phyloP scores from a whole-genome alignment of 2,888 invertebrate genomes.

The Odontomyia ornata region DNA sequence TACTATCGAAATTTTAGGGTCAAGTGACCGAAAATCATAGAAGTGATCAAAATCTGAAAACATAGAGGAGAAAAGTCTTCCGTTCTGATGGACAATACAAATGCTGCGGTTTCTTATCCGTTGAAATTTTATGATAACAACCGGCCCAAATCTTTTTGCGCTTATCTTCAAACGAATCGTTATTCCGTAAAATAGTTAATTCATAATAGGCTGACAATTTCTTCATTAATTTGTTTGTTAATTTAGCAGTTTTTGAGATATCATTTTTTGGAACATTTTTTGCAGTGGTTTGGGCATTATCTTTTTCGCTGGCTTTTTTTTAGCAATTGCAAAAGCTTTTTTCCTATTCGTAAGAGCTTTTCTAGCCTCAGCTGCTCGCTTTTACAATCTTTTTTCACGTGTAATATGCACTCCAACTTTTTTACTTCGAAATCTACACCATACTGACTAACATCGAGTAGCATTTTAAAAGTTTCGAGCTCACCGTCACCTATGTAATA shows the following conservation, averaged over 20 bases:
- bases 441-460: background rate
- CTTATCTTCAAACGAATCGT: background rate
- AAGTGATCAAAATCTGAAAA: too few species aligned
- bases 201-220: background rate
- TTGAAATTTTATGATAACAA: conserved; percentile 1
- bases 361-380: background rate
- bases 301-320: background rate
- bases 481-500: conserved; percentile 20
- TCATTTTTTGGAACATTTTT: background rate
- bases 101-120: background rate
- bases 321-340: background rate
- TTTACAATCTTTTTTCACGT: background rate
- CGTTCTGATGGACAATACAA: background rate
- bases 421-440: background rate
- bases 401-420: conserved; percentile 9
- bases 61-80: too few species aligned
- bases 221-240: background rate
- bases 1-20: too few species aligned
- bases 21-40: too few species aligned
- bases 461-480: background rate
- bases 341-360: background rate
- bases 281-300: background rate
- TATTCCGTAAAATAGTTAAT: background rate
- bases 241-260: background rate
- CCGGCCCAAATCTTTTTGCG: background rate